Conservation (phyloP, 2,797 vertebrate species). For the Lagorchestes hirsutus region DNA sequence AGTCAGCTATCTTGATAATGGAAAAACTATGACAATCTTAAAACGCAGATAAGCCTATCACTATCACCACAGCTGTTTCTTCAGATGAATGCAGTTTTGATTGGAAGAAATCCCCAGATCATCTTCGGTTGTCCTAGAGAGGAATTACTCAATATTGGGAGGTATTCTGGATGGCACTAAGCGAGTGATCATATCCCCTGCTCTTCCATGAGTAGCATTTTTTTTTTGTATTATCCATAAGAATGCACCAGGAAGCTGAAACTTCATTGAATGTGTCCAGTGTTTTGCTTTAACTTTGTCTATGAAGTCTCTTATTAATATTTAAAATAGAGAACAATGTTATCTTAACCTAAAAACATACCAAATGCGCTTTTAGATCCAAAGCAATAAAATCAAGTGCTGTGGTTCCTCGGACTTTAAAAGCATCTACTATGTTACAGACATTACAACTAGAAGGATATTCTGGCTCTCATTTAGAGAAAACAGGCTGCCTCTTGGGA, state of each 20-base stretch:
- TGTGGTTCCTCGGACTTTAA: background rate
- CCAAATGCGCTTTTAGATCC: slow-evolving; percentile 40
- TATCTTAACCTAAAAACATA: slow-evolving; percentile 55
- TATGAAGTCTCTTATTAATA: slow-evolving; percentile 44
- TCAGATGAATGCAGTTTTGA: slow-evolving; percentile 52
- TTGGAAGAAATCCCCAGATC: slow-evolving; percentile 21
- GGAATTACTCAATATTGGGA: slow-evolving; percentile 9
- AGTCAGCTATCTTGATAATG: slow-evolving; percentile 75
- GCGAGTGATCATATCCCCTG: background rate
- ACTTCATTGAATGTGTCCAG: slow-evolving; percentile 11
- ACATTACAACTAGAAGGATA: slow-evolving; percentile 44
- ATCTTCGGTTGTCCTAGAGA: slow-evolving; percentile 48
- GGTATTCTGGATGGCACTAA: background rate
- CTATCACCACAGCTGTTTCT: slow-evolving; percentile 16
- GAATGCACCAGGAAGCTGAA: slow-evolving; percentile 12
- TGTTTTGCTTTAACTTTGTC: slow-evolving; percentile 47
- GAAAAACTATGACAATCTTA: slow-evolving; percentile 68
- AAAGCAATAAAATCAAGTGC: background rate
- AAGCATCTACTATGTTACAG: slow-evolving; percentile 11
- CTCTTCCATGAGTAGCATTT: slow-evolving; percentile 2
- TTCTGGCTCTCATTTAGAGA: slow-evolving; percentile 25
- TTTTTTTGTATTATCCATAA: background rate
- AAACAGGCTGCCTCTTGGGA: background rate
- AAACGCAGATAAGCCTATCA: slow-evolving; percentile 40
- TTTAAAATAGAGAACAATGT: slow-evolving; percentile 56